phyloP scores from a whole-genome alignment of 2,113 vertebrate species.

The rabbit (Oryctolagus cuniculus) region mOryCun1.1 NC_091432.1:225128501-225129000 shows the following conservation, averaged over 20 bases:
- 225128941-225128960: slow-evolving; percentile 87
- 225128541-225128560: slow-evolving; percentile 22
- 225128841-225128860: neutral
- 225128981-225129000: slow-evolving; percentile 88
- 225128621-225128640: slow-evolving; percentile 17
- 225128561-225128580: neutral
- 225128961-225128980: slow-evolving; percentile 86
- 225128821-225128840: neutral
- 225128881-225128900: slow-evolving; percentile 26
- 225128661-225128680: slow-evolving; percentile 22
- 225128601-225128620: slow-evolving; percentile 26
- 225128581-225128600: slow-evolving; percentile 35
- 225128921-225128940: slow-evolving; percentile 81
- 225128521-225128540: neutral
- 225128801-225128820: slow-evolving; percentile 11
- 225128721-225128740: neutral
- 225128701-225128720: neutral
- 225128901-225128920: slow-evolving; percentile 87
- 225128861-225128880: slow-evolving; percentile 46
- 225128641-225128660: neutral
- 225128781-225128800: neutral
- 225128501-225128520: neutral
- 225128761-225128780: neutral
- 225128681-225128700: neutral
- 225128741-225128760: neutral